phyloP scores from a whole-genome alignment of 2,797 vertebrate genomes.

The Spheniscus humboldti region DNA sequence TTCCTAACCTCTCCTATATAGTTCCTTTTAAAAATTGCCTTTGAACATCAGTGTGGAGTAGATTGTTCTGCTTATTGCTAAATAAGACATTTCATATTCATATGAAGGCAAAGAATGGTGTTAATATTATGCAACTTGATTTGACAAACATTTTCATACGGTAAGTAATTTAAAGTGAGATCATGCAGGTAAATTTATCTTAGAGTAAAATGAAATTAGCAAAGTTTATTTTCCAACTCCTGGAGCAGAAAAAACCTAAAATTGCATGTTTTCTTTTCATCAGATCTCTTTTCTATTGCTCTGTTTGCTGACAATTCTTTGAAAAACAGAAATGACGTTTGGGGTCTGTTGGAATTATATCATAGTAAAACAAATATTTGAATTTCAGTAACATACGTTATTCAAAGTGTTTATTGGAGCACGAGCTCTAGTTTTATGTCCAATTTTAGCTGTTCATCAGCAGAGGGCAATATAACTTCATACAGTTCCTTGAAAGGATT shows the following conservation, averaged over 20 bases:
- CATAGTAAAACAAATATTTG: neutral
- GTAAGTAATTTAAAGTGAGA: neutral
- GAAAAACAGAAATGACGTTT: slow-evolving; percentile 1
- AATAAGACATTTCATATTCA: neutral
- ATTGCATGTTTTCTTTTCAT: neutral
- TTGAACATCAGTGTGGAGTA: neutral
- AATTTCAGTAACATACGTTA: neutral
- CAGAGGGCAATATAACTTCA: slow-evolving; percentile 70
- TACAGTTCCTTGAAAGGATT: neutral
- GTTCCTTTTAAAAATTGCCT: neutral
- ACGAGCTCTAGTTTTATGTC: neutral
- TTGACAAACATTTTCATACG: neutral
- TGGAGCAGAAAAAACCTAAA: neutral
- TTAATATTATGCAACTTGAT: neutral
- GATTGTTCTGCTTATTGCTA: neutral
- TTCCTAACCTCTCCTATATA: neutral
- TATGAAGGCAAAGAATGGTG: neutral
- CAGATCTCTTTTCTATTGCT: neutral
- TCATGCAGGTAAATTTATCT: neutral
- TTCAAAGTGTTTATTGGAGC: neutral
- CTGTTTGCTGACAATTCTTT: neutral
- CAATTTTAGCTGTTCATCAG: slow-evolving; percentile 56
- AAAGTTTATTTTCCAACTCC: neutral
- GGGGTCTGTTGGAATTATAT: neutral
- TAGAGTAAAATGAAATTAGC: neutral